Evolutionary conservation across 1,140 invertebrate species (phyloP), one percentile per base, ranked within the genome.

Genomic region (Hypsibius dujardini): DNA sequence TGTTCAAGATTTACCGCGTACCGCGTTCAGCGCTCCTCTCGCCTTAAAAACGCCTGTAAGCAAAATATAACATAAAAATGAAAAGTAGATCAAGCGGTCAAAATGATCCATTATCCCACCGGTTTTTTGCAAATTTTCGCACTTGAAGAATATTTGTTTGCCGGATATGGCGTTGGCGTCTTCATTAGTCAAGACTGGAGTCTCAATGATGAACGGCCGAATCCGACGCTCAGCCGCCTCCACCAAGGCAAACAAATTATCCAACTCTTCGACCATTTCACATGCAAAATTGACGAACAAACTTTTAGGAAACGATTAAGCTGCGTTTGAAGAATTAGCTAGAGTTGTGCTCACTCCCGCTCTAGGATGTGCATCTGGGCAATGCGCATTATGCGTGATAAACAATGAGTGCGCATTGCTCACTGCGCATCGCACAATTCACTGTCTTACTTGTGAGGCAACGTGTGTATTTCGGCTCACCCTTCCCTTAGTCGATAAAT

Each of bases 51-150:
- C 71, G 12, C 73, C 73, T 45, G 45, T 15, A 67, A 67, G 7
- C 7, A n/a, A 7, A n/a, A 56, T n/a, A 56, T n/a, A 56, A 56
- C 7, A 56, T n/a, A 56, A 56, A 56, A 56, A 7, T 12, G 50
- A 56, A 56, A n/a, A n/a, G 7, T 12, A 56, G n/a, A 56, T 56
- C 50, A 7, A 56, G 50, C 50, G n/a, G n/a, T 56, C 50, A 56
- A 7, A n/a, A n/a, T 56, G 50, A 28, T 28, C 28, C 28, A 28
- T 28, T 28, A 28, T 12, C 12, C 3, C 45, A 67, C 62, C 62
- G 3, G 73, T 74, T 74, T 74, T 74, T 47, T 74, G 73, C 15
- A 74, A 56, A 60, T 74, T 74, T 46, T 74, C 73, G 46, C 73
- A 74, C 62, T 74, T 74, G 69, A 74, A 74, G 59, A 67, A 73